phyloP scores from a whole-genome alignment of 1,140 invertebrate genomes.

The Xylocopa sonorina region DNA sequence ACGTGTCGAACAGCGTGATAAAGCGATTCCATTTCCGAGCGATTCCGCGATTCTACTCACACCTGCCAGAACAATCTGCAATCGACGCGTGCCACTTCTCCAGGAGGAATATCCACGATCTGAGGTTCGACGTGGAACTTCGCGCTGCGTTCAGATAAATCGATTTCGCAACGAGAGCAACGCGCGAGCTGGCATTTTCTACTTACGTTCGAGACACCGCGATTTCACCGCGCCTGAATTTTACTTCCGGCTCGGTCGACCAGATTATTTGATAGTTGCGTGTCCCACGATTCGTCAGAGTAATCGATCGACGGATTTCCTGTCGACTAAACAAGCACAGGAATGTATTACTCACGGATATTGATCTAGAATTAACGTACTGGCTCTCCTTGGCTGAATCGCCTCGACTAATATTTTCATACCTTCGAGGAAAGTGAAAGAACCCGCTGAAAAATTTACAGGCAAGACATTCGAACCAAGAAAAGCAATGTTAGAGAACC shows the following conservation, averaged over 20 bases:
- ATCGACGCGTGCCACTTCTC: conserved; percentile 34
- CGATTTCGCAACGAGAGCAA: not conserved
- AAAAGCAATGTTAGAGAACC: not conserved
- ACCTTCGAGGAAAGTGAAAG: no score
- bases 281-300: conserved; percentile 75
- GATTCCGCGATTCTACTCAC: conserved; percentile 54
- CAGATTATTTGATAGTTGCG: conserved; percentile 72
- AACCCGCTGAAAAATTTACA: no score
- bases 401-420: no score
- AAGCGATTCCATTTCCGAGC: no score
- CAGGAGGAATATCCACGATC: conserved; percentile 59
- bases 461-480: no score
- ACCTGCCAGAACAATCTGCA: conserved; percentile 65
- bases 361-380: no score
- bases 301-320: conserved; percentile 69
- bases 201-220: conserved; percentile 28
- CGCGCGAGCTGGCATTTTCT: not conserved
- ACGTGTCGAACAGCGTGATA: not conserved
- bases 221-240: conserved; percentile 23
- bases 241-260: conserved; percentile 61
- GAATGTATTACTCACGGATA: not conserved
- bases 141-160: conserved; percentile 31
- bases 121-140: conserved; percentile 67
- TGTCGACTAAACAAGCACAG: conserved; percentile 68
- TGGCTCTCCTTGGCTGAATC: no score